A percentile compares a stretch with the other conserved stretches of the same genome.
phyloP scores from a whole-genome alignment of 1,140 invertebrate genomes.

The Drosophila athabasca region DNA sequence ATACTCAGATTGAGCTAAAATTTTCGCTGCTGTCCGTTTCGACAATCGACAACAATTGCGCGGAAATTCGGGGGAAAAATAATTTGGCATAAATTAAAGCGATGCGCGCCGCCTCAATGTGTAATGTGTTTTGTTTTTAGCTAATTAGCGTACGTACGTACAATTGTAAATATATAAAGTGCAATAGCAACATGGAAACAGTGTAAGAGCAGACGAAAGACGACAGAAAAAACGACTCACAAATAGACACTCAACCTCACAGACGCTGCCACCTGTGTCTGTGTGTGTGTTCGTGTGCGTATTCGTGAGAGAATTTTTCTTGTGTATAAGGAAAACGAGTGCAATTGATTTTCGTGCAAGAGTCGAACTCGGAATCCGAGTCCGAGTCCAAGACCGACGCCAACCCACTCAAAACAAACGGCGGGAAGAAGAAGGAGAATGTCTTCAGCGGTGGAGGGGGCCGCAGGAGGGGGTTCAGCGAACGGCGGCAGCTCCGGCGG shows the following conservation, averaged over 20 bases:
- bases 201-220: neutral
- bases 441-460: slow-evolving; percentile 44
- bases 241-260: slow-evolving; percentile 28
- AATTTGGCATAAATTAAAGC: no score
- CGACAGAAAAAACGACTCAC: slow-evolving; percentile 45
- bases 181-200: slow-evolving; percentile 25
- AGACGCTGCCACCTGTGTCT: slow-evolving; percentile 23
- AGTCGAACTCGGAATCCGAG: slow-evolving; percentile 20
- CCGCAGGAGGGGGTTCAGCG: slow-evolving; percentile 30
- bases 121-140: no score
- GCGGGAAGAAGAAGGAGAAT: slow-evolving; percentile 25
- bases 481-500: slow-evolving; percentile 32
- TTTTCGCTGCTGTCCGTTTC: no score
- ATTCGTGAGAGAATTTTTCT: no score
- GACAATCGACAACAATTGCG: no score
- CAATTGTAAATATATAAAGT: no score
- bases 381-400: slow-evolving; percentile 16
- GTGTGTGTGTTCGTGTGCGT: slow-evolving; percentile 22
- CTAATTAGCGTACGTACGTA: no score
- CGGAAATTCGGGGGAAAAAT: no score
- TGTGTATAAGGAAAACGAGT: slow-evolving; percentile 56
- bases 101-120: no score
- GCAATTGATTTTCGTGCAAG: slow-evolving; percentile 16
- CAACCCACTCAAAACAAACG: slow-evolving; percentile 41
- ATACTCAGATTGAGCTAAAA: no score